Evolutionary conservation across 1,140 invertebrate genomes (phyloP), one percentile per base, ranked within the genome.

Genomic region (Drosophila ironensis): DNA sequence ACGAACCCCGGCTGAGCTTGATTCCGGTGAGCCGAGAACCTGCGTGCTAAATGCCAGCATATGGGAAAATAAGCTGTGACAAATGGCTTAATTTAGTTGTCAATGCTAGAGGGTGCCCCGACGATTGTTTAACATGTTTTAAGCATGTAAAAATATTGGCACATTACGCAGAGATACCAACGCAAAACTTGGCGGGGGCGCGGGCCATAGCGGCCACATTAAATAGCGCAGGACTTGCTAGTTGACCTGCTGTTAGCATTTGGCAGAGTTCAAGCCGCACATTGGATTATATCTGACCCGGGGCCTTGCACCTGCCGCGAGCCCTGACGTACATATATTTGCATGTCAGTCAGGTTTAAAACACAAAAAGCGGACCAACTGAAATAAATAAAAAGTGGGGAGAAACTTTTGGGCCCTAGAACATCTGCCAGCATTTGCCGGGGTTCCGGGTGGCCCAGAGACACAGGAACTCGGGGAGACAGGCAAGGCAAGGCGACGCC

Each of bases 71-170:
- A 89, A 89, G 87, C 87, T 80, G 76, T 87, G 87, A 89, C 87
- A 89, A 89, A 89, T 89, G 87, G 78, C 73, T 89, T 88, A 89
- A 89, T 89, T 89, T 88, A 87, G 70, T 87, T 87, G 87, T 89
- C 87, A 86, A 40, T 56, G 8, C 53, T 22, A 17, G 16, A 37
- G 33, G 33, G 33, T n/a, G n/a, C n/a, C 33, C 33, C 59, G 41
- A 60, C 60, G 69, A 72, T 74, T 70, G 67, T 72, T 70, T 40
- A 80, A 68, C 84, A 76, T 72, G 60, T 56, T 87, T 75, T 70
- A 82, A 74, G 63, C 77, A 77, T 53, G 48, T 78, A 70, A 76
- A 81, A 82, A 86, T 86, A 86, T 82, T 84, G 75, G 81, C 78
- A 80, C 78, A 86, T 84, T 84, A 86, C 41, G 30, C 48, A 67